Base-by-base conservation (phyloP, 2,888 invertebrate species). In the Macropis europaea region DNA sequence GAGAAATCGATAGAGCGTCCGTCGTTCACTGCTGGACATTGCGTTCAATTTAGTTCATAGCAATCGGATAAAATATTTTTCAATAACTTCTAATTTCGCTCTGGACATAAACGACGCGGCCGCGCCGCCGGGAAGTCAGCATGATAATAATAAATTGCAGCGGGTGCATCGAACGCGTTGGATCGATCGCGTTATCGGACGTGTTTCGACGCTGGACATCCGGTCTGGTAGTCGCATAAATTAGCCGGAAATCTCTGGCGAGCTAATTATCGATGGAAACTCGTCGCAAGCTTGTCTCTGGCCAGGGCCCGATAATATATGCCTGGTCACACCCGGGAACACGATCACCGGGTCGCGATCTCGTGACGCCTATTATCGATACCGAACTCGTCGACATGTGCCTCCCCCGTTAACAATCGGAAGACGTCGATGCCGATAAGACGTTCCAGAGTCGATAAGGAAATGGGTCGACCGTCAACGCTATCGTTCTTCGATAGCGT, bases 231-330 rank as follows among this genome's bases (percentile, higher is more conserved):
- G 32, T 68, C 59, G 73, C 77, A 77, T 81, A 82, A 83, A 82
- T 83, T 82, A 81, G 57, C 59, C 73, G 76, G 73, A 75, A 74
- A 73, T 79, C 79, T 70, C 70, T 42, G 63, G 22, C 60, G 52
- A 66, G 68, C 76, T 80, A 76, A 84, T 83, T 82, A 83, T 84
- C 81, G 77, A 77, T 68, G 82, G 74, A 72, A 73, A 69, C 71
- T 68, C 73, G 75, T 80, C 80, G 79, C 77, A 56, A 70, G 63
- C 54, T 59, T 47, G 61, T 63, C 76, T 66, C 66, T 22, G 43
- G 11, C 52, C 30, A 38, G 43, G 32, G 42, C 30, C 28, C 50
- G 71, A 80, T 75, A 77, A 79, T 74, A 54, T 52, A 57, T 56
- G 60, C 50, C 53, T 22, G 13, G 30, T 40, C 30, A 50, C n/a